Conservation (phyloP, 1,140 invertebrate genomes). For the Drosophila elegans region DNA sequence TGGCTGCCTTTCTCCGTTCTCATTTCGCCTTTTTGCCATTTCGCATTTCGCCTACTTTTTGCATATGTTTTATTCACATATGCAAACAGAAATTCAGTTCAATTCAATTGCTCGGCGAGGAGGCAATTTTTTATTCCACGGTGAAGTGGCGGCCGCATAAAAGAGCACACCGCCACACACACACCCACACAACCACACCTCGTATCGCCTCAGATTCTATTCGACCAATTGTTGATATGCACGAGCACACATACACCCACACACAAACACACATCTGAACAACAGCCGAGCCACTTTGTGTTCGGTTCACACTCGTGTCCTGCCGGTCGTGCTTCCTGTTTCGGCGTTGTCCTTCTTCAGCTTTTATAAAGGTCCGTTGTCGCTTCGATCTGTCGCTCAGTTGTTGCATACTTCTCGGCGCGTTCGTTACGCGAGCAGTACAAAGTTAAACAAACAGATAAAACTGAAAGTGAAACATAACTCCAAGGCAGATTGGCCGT, state of each 20-base stretch:
- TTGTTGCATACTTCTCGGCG: slow-evolving; percentile 78
- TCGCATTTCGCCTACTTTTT: slow-evolving; percentile 41
- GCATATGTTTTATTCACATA: slow-evolving; percentile 78
- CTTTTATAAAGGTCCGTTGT: slow-evolving; percentile 68
- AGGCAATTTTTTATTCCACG: slow-evolving; percentile 44
- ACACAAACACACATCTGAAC: neutral
- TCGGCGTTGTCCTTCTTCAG: slow-evolving; percentile 37
- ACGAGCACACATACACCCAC: slow-evolving; percentile 41
- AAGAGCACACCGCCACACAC: slow-evolving; percentile 23
- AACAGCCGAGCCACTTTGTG: neutral
- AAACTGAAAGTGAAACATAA: slow-evolving; percentile 33
- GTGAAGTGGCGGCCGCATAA: slow-evolving; percentile 46
- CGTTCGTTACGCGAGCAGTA: slow-evolving; percentile 49
- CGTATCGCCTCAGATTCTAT: slow-evolving; percentile 52
- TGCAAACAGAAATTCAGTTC: slow-evolving; percentile 79
- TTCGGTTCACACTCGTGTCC: slow-evolving; percentile 28
- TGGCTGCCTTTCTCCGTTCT: neutral
- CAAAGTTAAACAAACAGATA: slow-evolving; percentile 2
- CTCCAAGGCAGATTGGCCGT: slow-evolving; percentile 5
- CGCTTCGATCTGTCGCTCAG: slow-evolving; percentile 77
- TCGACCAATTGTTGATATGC: slow-evolving; percentile 83
- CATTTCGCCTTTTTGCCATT: slow-evolving; percentile 13
- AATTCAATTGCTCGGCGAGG: slow-evolving; percentile 70
- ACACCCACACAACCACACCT: slow-evolving; percentile 7
- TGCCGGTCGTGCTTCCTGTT: slow-evolving; percentile 50